Base-by-base conservation (phyloP, 1,140 invertebrate species). In the Oedothorax gibbosus region DNA sequence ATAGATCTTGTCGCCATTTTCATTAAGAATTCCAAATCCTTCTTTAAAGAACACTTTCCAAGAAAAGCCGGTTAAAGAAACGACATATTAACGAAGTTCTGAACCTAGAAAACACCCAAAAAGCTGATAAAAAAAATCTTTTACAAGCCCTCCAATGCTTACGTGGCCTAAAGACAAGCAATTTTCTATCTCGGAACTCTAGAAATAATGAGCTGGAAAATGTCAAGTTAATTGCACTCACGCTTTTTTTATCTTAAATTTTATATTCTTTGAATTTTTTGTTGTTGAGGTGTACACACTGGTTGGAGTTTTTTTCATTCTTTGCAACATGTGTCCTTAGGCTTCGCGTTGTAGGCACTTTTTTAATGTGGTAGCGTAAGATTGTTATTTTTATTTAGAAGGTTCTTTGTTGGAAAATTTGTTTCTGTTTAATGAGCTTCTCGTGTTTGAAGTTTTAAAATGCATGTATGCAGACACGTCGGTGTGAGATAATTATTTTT, bases 141-240 rank as follows among this genome's bases (percentile, higher is more conserved):
- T 68, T 21, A 68, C 35, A 68, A 35, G 49, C 57, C 57, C 53
- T 54, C 66, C 64, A 68, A 68, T 79, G 77, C 77, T 79, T 79
- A 69, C 77, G 77, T 79, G 77, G 77, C 77, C 77, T 79, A 79
- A 79, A 79, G 77, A 79, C 77, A 79, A 79, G 77, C 64, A 64
- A 79, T 79, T 79, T 79, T 68, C 77, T 68, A 56, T 79, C 56
- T 50, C 56, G 20, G 21, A 21, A 79, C 77, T 79, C 50, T n/a
- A 68, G 77, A 79, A 79, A 79, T 79, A 79, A 79, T 79, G 77
- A 79, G 77, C 64, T 35, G 65, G 64, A 79, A 79, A 79, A 79
- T 53, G 66, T 79, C 77, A 79, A 79, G 64, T 79, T 79, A 79
- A 79, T 79, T 79, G 77, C 77, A 68, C 77, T 68, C 77, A 69